Conservation (phyloP, 2,113 vertebrate species). For the Labeo rohita region DNA sequence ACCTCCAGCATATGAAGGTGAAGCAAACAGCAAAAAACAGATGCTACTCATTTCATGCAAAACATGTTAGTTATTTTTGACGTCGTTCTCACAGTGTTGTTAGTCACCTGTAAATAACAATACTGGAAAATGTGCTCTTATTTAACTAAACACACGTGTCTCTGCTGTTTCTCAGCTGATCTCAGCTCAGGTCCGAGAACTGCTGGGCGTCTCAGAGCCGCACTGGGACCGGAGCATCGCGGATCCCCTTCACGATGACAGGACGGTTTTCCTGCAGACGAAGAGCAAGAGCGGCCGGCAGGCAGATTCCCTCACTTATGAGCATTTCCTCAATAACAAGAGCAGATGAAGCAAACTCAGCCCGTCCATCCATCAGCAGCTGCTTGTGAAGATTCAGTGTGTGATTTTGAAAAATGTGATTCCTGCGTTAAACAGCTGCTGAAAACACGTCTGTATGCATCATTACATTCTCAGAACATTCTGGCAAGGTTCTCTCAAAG, state of each 20-base stretch:
- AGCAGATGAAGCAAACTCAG: conserved; percentile 2
- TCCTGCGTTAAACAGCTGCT: neutral
- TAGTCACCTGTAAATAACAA: neutral
- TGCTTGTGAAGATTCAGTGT: no score
- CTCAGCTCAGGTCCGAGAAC: conserved; percentile 73
- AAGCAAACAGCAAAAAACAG: conserved; percentile 16
- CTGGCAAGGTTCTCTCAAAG: no score
- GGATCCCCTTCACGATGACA: conserved; percentile 78
- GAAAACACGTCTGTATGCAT: neutral
- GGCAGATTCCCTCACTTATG: conserved; percentile 79
- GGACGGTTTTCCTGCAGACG: conserved; percentile 82
- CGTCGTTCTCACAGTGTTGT: neutral
- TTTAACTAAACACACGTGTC: no score
- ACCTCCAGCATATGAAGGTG: conserved; percentile 90
- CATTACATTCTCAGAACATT: no score
- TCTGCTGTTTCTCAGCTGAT: conserved; percentile 75
- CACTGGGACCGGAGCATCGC: conserved; percentile 79
- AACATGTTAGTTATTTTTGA: no score
- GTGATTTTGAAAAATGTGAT: neutral
- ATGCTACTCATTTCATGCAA: no score
- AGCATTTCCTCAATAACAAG: conserved; percentile 72
- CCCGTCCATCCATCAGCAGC: neutral
- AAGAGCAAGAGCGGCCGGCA: conserved; percentile 79
- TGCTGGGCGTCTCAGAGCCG: conserved; percentile 82
- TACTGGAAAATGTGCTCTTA: neutral